Base-by-base conservation (phyloP, 2,797 vertebrate genomes). In the Austrolebias charrua region DNA sequence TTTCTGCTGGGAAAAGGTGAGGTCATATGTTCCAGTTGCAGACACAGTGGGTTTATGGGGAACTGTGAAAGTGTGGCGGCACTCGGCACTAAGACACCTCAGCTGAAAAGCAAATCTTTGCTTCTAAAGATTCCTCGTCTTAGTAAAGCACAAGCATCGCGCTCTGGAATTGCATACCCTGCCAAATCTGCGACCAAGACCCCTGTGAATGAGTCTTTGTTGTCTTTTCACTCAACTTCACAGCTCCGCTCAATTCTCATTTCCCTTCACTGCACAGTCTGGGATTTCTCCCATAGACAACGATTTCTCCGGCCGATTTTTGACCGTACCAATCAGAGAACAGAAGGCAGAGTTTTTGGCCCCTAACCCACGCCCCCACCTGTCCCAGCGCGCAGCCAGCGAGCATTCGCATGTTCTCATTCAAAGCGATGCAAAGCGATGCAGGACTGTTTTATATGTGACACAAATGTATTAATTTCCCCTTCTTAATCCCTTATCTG, bases 161-260 rank as follows among this genome's bases (percentile, higher is more conserved):
- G 5, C 44, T 69, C 66, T 75, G 57, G 61, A 71, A 56, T 55
- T 54, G 45, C 63, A 76, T 50, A 50, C 51, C 46, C 56, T 18
- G 63, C 47, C 52, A 62, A 44, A 67, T 68, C 66, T 69, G 60
- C 62, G 55, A 77, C 71, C 73, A 52, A 57, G 60, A 49, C 43
- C 73, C 33, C 71, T 51, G 78, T 89, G 85, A 91, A 90, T 82
- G 74, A 76, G 85, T 63, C 82, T 89, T 91, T 91, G 88, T 92
- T 79, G 79, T 71, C 59, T 5, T 83, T 71, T 75, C 58, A 73
- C 93, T 95, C 85, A 99, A 97, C 97, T 86, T 97, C 96, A 5
- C 97, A 98, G 88, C 92, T 97, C 85, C 94, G 94, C 69, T 94
- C 92, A 0, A n/a, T n/a, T n/a, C n/a, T n/a, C n/a, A n/a, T n/a